Evolutionary conservation across 2,888 invertebrate genomes (phyloP).

Genomic region (Liopterus haemorrhoidalis): DNA sequence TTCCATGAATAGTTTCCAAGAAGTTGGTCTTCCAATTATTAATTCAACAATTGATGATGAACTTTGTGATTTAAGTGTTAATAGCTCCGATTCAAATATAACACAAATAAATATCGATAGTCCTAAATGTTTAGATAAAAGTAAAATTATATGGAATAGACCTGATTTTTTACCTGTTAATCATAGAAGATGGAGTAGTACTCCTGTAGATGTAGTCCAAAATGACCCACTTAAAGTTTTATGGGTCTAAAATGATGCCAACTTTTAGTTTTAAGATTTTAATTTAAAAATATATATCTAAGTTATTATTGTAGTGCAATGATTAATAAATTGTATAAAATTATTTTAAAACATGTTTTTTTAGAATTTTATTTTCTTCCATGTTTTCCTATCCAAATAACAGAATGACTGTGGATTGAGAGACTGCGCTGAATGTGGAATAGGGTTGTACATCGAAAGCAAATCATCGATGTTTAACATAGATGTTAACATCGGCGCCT

Average conservation of each 20-base stretch:
- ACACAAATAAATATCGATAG: constrained; percentile 17
- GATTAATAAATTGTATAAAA: too few species aligned
- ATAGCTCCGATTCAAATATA: constrained; percentile 21
- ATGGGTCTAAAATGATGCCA: constrained; percentile 42
- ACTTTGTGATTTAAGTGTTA: constrained; percentile 25
- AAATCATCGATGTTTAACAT: too few species aligned
- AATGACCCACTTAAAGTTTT: constrained; percentile 37
- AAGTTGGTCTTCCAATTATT: constrained; percentile 64
- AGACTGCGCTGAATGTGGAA: too few species aligned
- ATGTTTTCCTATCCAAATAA: too few species aligned
- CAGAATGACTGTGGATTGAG: too few species aligned
- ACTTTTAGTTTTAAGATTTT: too few species aligned
- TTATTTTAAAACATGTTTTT: too few species aligned
- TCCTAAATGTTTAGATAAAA: constrained; percentile 14
- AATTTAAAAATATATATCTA: too few species aligned
- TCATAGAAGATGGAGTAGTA: constrained; percentile 42
- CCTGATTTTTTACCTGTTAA: constrained; percentile 20
- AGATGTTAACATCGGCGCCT: too few species aligned
- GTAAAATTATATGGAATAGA: constrained; percentile 21
- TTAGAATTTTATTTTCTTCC: too few species aligned
- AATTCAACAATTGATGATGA: constrained; percentile 38
- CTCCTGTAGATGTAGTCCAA: constrained; percentile 36
- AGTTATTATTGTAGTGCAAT: too few species aligned
- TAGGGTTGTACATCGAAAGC: too few species aligned
- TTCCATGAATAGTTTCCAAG: constrained; percentile 79